Conservation (phyloP, 2,888 invertebrate genomes). For the Drosophila nr. medialis region DNA sequence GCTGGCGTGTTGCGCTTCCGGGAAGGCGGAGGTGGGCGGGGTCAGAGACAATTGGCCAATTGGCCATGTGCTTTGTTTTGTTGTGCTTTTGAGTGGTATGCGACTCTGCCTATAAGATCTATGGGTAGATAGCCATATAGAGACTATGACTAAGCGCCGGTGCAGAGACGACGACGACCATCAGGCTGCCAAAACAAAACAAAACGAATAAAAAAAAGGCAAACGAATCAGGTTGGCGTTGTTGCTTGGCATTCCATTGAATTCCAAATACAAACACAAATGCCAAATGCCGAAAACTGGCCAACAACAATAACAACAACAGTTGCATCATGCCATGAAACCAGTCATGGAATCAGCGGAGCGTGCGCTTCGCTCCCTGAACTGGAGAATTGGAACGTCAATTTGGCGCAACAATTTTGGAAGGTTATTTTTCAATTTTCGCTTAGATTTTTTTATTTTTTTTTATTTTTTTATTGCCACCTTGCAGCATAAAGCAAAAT, state of each 20-base stretch:
- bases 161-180: slow-evolving; percentile 35
- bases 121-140: slow-evolving; percentile 15
- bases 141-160: slow-evolving; percentile 5
- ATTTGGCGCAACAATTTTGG: slow-evolving; percentile 69
- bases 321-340: slow-evolving; percentile 72
- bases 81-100: background rate
- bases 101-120: slow-evolving; percentile 3
- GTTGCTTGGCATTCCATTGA: slow-evolving; percentile 65
- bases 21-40: slow-evolving; percentile 8
- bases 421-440: slow-evolving; percentile 59
- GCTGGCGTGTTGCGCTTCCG: slow-evolving; percentile 33
- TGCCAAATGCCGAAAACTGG: slow-evolving; percentile 66
- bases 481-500: slow-evolving; percentile 2
- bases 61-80: slow-evolving; percentile 30
- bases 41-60: slow-evolving; percentile 48
- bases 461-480: slow-evolving; percentile 23
- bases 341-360: slow-evolving; percentile 63
- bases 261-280: slow-evolving; percentile 60
- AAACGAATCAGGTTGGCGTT: slow-evolving; percentile 47
- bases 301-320: slow-evolving; percentile 45
- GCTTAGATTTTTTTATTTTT: slow-evolving; percentile 13
- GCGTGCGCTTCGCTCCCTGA: slow-evolving; percentile 65
- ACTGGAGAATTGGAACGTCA: slow-evolving; percentile 71
- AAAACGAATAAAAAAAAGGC: slow-evolving; percentile 21
- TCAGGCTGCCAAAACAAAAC: slow-evolving; percentile 30